Percentiles rank a stretch among this genome's conserved stretches.
Conservation (phyloP, 2,797 vertebrate genomes). For the Jordanella pulchra region DNA sequence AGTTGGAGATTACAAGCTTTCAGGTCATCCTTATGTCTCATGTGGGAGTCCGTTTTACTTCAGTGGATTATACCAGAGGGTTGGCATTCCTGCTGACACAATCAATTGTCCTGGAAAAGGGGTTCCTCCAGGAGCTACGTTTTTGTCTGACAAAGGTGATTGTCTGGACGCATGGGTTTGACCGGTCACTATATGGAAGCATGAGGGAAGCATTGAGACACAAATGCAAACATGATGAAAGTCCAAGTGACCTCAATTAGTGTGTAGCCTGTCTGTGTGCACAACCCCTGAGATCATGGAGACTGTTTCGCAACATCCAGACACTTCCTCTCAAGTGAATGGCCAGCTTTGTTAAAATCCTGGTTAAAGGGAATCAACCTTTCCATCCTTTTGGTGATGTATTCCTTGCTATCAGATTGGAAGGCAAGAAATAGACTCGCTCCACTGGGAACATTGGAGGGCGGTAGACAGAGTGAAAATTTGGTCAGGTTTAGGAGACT, state of each 20-base stretch:
- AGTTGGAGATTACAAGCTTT: slow-evolving; percentile 50
- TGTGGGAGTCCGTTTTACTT: slow-evolving; percentile 17
- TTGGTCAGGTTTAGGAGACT: slow-evolving; percentile 54
- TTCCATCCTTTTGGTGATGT: slow-evolving; percentile 68
- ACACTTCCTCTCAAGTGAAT: slow-evolving; percentile 72
- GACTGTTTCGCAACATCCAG: slow-evolving; percentile 46
- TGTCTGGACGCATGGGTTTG: slow-evolving; percentile 4
- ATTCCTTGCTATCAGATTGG: slow-evolving; percentile 50
- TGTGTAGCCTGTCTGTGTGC: slow-evolving; percentile 5
- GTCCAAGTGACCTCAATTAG: slow-evolving; percentile 49
- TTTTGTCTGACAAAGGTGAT: slow-evolving; percentile 11
- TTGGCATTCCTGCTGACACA: slow-evolving; percentile 15
- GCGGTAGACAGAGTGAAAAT: slow-evolving; percentile 57
- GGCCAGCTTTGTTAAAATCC: slow-evolving; percentile 70
- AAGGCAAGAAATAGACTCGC: slow-evolving; percentile 27
- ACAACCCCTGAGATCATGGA: slow-evolving; percentile 62
- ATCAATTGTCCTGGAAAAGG: slow-evolving; percentile 43
- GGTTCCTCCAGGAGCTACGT: slow-evolving; percentile 28
- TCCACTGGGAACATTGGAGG: slow-evolving; percentile 25
- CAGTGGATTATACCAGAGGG: slow-evolving; percentile 48
- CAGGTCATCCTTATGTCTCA: slow-evolving; percentile 26
- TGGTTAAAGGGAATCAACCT: slow-evolving; percentile 63
- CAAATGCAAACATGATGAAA: slow-evolving; percentile 24
- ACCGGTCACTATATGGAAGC: slow-evolving; percentile 30
- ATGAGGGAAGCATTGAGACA: slow-evolving; percentile 34